These are phyloP conservation scores for Phalacrocorax aristotelis DNA, from an alignment of 2,113 vertebrate genomes.

Conservation along the genomic window DNA sequence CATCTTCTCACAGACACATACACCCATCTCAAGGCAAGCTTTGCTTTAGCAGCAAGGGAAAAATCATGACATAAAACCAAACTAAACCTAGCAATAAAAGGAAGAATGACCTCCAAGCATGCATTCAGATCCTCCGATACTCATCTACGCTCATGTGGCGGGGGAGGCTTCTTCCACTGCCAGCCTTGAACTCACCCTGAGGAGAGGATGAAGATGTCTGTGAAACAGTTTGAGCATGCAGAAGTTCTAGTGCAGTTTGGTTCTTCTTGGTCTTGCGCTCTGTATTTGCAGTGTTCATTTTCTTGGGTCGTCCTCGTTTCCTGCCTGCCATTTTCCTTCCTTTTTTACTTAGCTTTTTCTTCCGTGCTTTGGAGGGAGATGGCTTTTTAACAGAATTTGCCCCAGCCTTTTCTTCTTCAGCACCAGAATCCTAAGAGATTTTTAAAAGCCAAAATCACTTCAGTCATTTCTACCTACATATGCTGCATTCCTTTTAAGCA, in stretches of 20 bases:
- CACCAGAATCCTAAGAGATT: constrained; percentile 82
- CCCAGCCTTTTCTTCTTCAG: constrained; percentile 86
- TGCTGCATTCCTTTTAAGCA: not conserved
- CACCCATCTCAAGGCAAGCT: not conserved
- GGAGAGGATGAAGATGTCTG: constrained; percentile 86
- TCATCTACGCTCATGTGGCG: rapidly evolving
- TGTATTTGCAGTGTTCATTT: constrained; percentile 75
- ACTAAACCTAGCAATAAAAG: not conserved
- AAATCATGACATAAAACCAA: not conserved
- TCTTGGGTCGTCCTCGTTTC: constrained; percentile 96
- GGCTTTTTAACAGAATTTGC: constrained; percentile 83
- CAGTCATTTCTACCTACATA: not conserved
- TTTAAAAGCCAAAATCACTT: not conserved
- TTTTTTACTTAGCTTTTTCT: constrained; percentile 86
- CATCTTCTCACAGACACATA: not conserved
- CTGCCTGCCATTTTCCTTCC: constrained; percentile 91
- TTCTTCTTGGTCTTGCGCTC: constrained; percentile 91
- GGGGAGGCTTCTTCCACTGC: not conserved
- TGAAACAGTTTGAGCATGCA: constrained; percentile 86
- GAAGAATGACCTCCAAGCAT: rapidly evolving
- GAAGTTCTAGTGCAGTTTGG: constrained; percentile 89
- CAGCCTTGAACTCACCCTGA: constrained; percentile 82
- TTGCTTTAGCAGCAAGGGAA: not conserved
- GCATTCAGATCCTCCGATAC: not conserved
- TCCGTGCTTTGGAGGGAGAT: constrained; percentile 85